Percentiles rank a stretch among this genome's conserved stretches.
Evolutionary conservation across 1,140 invertebrate genomes (phyloP).

Genomic region (Drosophila serrata): DNA sequence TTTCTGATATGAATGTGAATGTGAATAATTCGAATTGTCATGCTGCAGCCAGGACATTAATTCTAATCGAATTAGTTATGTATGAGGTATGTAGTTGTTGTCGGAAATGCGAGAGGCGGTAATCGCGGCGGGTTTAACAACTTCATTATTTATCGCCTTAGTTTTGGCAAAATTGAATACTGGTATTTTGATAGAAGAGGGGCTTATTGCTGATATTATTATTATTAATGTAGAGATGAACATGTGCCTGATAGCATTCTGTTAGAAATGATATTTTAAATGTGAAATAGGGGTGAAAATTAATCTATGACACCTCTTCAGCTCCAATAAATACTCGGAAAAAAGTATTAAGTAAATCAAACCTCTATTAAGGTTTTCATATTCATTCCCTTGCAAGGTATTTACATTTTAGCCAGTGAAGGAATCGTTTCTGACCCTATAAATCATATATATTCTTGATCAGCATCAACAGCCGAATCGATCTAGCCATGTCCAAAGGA

Average conservation of each 20-base stretch:
- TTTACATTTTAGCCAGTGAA: too few species aligned
- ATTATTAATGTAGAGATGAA: constrained; percentile 33
- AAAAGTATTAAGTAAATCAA: not conserved
- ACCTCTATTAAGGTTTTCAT: not conserved
- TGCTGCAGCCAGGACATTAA: constrained; percentile 50
- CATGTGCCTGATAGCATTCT: not conserved
- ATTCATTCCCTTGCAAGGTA: not conserved
- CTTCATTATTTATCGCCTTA: constrained; percentile 46
- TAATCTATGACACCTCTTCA: too few species aligned
- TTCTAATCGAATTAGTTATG: constrained; percentile 63
- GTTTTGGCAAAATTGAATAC: constrained; percentile 32
- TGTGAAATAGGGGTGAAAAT: not conserved
- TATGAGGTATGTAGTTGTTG: constrained; percentile 36
- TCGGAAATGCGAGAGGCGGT: constrained; percentile 46
- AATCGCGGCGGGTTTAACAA: constrained; percentile 37
- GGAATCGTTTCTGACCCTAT: too few species aligned
- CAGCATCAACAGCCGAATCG: too few species aligned
- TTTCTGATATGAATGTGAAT: constrained; percentile 19
- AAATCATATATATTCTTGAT: too few species aligned
- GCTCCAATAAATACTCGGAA: not conserved
- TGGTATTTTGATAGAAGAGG: constrained; percentile 1
- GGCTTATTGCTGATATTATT: constrained; percentile 34
- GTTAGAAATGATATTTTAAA: constrained; percentile 1
- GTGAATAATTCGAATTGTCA: constrained; percentile 37
- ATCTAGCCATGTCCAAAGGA: too few species aligned